These are phyloP conservation scores for Microtus montanus DNA, from an alignment of 2,113 vertebrate species.

Conservation along the genomic window DNA sequence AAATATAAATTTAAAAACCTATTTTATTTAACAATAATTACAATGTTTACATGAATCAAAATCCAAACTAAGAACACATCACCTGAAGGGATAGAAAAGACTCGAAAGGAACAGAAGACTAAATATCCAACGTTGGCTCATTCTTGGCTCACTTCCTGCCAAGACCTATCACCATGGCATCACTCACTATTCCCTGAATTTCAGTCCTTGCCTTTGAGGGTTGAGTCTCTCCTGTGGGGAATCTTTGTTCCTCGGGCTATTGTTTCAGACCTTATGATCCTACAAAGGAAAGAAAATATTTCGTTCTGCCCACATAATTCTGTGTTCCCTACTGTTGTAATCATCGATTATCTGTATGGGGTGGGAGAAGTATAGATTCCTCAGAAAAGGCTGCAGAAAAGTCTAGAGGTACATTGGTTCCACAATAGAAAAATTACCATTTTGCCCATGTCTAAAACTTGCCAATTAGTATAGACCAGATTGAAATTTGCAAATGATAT, in stretches of 20 bases:
- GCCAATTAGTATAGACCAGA: neutral
- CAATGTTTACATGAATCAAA: neutral
- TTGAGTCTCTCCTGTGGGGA: neutral
- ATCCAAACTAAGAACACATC: neutral
- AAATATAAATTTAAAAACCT: neutral
- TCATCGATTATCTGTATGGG: neutral
- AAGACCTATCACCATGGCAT: neutral
- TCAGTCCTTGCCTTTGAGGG: neutral
- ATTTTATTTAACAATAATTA: neutral
- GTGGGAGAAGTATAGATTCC: neutral
- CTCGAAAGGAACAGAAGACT: fast-evolving
- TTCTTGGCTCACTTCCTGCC: neutral
- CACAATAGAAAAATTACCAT: neutral
- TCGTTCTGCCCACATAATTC: neutral
- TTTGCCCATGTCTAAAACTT: neutral
- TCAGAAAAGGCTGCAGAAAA: neutral
- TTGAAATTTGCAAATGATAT: constrained; percentile 30
- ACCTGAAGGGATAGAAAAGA: neutral
- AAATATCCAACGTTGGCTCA: neutral
- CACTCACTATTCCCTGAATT: neutral
- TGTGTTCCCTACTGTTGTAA: neutral
- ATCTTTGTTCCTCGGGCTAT: neutral
- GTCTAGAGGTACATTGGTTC: neutral
- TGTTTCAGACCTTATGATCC: neutral
- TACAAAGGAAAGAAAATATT: neutral